Base-by-base conservation (phyloP, 2,797 vertebrate species). In the Myiothlypis coronata region DNA sequence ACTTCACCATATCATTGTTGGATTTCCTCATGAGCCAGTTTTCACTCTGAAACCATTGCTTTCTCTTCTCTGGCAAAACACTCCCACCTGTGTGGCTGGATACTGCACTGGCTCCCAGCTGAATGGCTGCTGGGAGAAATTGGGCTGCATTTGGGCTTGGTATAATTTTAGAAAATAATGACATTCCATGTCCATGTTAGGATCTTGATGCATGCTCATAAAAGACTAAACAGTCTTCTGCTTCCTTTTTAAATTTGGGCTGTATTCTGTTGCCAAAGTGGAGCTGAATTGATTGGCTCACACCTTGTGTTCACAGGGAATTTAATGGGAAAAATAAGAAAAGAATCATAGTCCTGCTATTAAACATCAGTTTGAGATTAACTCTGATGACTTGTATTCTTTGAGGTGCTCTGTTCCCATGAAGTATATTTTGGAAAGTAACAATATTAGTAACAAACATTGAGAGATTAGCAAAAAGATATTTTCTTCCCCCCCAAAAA, bases 41-140 rank as follows among this genome's bases (percentile, higher is more conserved):
- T 65, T 80, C 39, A 18, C 21, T 59, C 24, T 52, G 72, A 32
- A 88, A 83, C 43, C 53, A 4, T 64, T 90, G 18, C 35, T n/a
- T 88, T 47, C 23, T 56, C 13, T 63, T 57, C 39, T 21, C 6
- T 89, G 74, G 19, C 16, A 19, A n/a, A 87, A 28, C 1, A 1
- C 9, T 53, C 16, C 32, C 28, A 23, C 8, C 19, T 44, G 0
- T 8, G 26, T 64, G 30, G 23, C 6, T 44, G 43, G 32, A 21
- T n/a, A 2, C 20, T 27, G 0, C 7, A 12, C 4, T 65, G 26
- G 19, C 26, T 46, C 23, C 2, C 6, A 56, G 19, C 8, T 69
- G 20, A 83, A 47, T 32, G 41, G 24, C 39, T 55, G 15, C 55
- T 55, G 19, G 24, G 13, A 67, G 64, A 24, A 35, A 14, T 0